phyloP scores from a whole-genome alignment of 2,888 invertebrate species.

The Scaptomyza parva region DNA sequence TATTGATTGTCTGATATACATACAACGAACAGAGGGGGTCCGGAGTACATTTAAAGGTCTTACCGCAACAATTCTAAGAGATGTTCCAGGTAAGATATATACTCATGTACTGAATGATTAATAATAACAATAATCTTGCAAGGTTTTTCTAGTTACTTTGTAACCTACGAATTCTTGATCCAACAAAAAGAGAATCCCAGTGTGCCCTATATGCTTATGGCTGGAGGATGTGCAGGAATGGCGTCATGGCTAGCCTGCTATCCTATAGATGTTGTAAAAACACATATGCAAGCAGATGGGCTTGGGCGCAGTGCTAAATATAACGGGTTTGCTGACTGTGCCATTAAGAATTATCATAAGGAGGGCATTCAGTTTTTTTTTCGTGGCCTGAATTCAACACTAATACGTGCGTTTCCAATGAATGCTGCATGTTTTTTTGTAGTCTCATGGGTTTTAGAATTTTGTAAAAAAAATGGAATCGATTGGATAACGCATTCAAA shows the following conservation, averaged over 20 bases:
- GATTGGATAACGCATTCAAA: constrained; percentile 46
- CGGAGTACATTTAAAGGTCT: constrained; percentile 91
- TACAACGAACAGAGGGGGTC: constrained; percentile 88
- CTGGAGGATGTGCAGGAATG: constrained; percentile 94
- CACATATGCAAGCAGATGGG: constrained; percentile 92
- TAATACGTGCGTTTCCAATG: constrained; percentile 95
- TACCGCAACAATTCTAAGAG: constrained; percentile 90
- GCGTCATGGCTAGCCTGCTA: constrained; percentile 94
- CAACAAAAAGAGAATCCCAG: constrained; percentile 86
- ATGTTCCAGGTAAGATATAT: constrained; percentile 88
- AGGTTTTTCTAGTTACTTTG: constrained; percentile 92
- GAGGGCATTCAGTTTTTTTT: constrained; percentile 91
- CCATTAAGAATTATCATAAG: constrained; percentile 87
- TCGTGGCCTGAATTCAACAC: constrained; percentile 91
- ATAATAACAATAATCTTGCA: not conserved
- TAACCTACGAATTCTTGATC: constrained; percentile 92
- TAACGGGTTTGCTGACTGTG: constrained; percentile 90
- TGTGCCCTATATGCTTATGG: constrained; percentile 89
- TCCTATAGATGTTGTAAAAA: constrained; percentile 96
- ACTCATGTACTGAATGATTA: not conserved
- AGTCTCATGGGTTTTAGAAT: constrained; percentile 90
- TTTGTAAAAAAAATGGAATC: constrained; percentile 48
- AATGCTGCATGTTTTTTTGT: constrained; percentile 97
- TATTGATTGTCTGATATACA: constrained; percentile 88
- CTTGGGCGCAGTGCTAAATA: constrained; percentile 86